Percentiles rank a stretch among this genome's conserved stretches.
These are phyloP conservation scores for Chalcosyrphus nemorum DNA, from an alignment of 2,888 invertebrate species.

Conservation along the genomic window DNA sequence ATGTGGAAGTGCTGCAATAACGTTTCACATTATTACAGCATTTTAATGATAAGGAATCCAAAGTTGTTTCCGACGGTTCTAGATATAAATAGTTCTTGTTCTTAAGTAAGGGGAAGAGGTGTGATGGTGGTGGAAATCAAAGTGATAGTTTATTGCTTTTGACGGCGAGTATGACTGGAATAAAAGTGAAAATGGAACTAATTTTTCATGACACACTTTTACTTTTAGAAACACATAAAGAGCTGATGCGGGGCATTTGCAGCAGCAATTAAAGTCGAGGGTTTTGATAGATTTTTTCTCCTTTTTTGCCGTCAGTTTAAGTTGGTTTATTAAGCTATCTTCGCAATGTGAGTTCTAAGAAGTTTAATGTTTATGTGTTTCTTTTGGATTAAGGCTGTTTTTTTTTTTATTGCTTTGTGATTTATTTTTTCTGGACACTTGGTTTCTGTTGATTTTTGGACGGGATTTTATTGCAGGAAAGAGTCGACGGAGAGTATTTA, in stretches of 20 bases:
- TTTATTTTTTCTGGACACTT: not conserved
- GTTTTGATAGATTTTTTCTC: not conserved
- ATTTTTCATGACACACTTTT: constrained; percentile 26
- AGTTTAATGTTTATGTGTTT: not conserved
- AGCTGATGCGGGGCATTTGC: not conserved
- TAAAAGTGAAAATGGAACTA: constrained; percentile 35
- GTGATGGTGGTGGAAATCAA: not conserved
- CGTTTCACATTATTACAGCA: constrained; percentile 54
- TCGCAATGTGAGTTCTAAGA: not conserved
- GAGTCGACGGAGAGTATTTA: not conserved
- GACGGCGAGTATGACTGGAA: constrained; percentile 19
- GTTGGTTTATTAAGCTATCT: not conserved
- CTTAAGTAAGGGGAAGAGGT: not conserved
- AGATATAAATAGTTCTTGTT: constrained; percentile 26
- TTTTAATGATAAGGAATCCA: constrained; percentile 53
- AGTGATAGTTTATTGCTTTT: constrained; percentile 38
- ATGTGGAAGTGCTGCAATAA: constrained; percentile 36
- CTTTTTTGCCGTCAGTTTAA: not conserved
- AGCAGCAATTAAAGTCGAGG: not conserved
- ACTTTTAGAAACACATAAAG: constrained; percentile 6
- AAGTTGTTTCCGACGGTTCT: constrained; percentile 42
- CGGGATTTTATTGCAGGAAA: not conserved
- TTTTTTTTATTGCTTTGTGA: not conserved
- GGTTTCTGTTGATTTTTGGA: not conserved
- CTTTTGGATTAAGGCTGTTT: not conserved